Base-by-base conservation (phyloP, 2,113 vertebrate genomes). In the Ursus arctos region DNA sequence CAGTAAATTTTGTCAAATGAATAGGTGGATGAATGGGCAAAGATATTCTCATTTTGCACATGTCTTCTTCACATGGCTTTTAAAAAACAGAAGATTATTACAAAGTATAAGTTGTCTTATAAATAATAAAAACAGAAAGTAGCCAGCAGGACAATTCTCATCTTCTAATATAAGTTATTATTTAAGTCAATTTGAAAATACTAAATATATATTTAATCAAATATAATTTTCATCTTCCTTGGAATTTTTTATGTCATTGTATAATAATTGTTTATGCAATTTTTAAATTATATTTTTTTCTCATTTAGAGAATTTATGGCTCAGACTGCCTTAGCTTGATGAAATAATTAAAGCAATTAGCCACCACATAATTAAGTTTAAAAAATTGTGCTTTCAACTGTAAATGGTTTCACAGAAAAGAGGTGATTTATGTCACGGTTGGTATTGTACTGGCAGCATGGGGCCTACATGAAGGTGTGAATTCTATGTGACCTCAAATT, bases 271-370 rank as follows among this genome's bases (percentile, higher is more conserved):
- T 96, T 96, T 85, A 93, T 88, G 83, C 6, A 53, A 59, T 90
- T 96, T 85, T 97, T 59, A 65, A 82, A 83, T 65, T 91, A 2
- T 61, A 79, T 82, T 47, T 94, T n/a, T 31, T 96, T 80, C 40
- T 55, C 67, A 94, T 65, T 92, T 90, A 92, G 76, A 95, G 36
- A 94, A 96, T 91, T 94, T 93, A 84, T 91, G 65, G 49, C 84
- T 97, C 86, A 84, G 81, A 63, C 21, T 88, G 24, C 61, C 82
- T 82, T 96, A 86, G 77, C 53, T 93, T 92, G 65, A 91, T 85
- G 59, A 97, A 96, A 86, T 95, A 97, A 88, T 83, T 87, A 95
- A 93, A 96, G 57, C 36, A 94, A 51, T 91, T 92, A 79, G 61
- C 51, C 47, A 77, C 40, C 76, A 96, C 91, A 40, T 79, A 95